Percentiles rank a stretch among this genome's conserved stretches.
Evolutionary conservation across 2,888 invertebrate species (phyloP).

Genomic region (Rhimphoctona megacephalus): DNA sequence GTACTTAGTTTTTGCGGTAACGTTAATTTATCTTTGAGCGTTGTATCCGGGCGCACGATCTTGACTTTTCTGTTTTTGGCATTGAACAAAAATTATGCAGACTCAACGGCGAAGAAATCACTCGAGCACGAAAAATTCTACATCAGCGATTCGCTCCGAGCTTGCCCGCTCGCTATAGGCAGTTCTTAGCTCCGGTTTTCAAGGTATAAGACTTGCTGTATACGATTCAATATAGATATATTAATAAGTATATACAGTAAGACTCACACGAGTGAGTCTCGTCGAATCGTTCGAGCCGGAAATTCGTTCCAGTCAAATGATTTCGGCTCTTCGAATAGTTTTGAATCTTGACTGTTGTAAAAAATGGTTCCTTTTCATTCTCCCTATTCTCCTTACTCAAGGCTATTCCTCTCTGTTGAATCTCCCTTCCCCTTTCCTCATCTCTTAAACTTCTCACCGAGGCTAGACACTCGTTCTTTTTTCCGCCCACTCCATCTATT

Average conservation of each 20-base stretch:
- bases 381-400: constrained; percentile 42
- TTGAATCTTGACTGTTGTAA: constrained; percentile 58
- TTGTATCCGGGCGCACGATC: neutral
- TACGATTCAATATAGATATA: constrained; percentile 6
- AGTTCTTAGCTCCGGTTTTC: constrained; percentile 28
- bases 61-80: constrained; percentile 23
- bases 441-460: constrained; percentile 29
- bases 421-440: constrained; percentile 33
- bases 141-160: constrained; percentile 62
- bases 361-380: constrained; percentile 60
- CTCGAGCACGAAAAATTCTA: constrained; percentile 63
- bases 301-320: constrained; percentile 66
- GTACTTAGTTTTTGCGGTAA: constrained; percentile 42
- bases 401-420: constrained; percentile 25
- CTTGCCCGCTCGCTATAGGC: constrained; percentile 38
- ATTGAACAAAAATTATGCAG: constrained; percentile 57
- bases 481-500: constrained; percentile 39
- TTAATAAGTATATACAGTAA: constrained; percentile 1
- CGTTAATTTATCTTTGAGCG: constrained; percentile 52
- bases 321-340: constrained; percentile 41
- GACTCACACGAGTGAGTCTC: constrained; percentile 44
- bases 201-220: neutral
- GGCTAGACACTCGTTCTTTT: constrained; percentile 25
- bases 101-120: constrained; percentile 58
- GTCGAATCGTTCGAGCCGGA: constrained; percentile 61